A percentile compares a stretch with the other conserved stretches of the same genome.
Evolutionary conservation across 2,888 invertebrate species (phyloP).

Genomic region (Epistrophella euchroma): DNA sequence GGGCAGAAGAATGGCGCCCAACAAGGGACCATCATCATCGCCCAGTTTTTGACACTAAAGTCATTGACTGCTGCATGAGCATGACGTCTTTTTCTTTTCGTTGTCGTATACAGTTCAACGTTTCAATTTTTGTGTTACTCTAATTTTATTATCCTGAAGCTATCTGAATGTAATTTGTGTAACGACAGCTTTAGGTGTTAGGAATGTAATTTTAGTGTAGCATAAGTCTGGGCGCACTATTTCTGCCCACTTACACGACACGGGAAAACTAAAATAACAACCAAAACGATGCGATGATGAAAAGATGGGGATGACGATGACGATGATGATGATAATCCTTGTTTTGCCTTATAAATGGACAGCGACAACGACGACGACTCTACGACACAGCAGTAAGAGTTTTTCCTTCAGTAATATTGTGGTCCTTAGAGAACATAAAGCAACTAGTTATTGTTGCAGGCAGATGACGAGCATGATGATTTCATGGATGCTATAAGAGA

Average conservation of each 20-base stretch:
- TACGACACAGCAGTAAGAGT: slow-evolving; percentile 11
- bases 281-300: slow-evolving; percentile 31
- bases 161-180: slow-evolving; percentile 68
- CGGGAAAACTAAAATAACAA: slow-evolving; percentile 53
- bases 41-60: slow-evolving; percentile 4
- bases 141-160: slow-evolving; percentile 70
- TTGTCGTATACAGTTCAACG: slow-evolving; percentile 39
- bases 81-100: slow-evolving; percentile 15
- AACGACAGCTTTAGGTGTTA: slow-evolving; percentile 75
- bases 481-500: slow-evolving; percentile 40
- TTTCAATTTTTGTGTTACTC: slow-evolving; percentile 60
- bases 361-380: slow-evolving; percentile 11
- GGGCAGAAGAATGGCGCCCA: slow-evolving; percentile 47
- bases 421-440: slow-evolving; percentile 46
- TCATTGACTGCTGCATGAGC: not conserved
- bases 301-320: not conserved
- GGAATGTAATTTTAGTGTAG: slow-evolving; percentile 64
- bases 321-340: slow-evolving; percentile 34
- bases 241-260: slow-evolving; percentile 31
- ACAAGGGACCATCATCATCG: slow-evolving; percentile 35
- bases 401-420: slow-evolving; percentile 12
- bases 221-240: slow-evolving; percentile 38
- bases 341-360: slow-evolving; percentile 25
- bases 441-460: slow-evolving; percentile 42
- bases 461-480: slow-evolving; percentile 38